Evolutionary conservation across 2,888 invertebrate genomes (phyloP).

Genomic region (Gisinianus flammeolus): DNA sequence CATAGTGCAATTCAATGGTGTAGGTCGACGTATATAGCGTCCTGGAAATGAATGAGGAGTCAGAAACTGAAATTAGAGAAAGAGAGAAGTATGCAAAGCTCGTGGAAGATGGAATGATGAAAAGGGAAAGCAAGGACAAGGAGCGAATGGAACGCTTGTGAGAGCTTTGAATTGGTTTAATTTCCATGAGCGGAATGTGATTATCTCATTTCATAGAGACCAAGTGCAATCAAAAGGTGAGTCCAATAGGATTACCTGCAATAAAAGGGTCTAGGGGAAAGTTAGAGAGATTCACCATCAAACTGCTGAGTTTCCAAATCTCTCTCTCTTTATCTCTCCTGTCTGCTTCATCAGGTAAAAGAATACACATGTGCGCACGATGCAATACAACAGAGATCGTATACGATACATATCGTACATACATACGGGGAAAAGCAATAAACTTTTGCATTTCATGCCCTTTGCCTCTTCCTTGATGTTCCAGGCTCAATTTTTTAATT

Average conservation of each 20-base stretch:
- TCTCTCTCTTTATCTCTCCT: not conserved
- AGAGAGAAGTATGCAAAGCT: constrained; percentile 1
- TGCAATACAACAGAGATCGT: not conserved
- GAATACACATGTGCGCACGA: not conserved
- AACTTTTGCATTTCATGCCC: not conserved
- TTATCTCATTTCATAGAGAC: constrained; percentile 39
- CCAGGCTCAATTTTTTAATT: not conserved
- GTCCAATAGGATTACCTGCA: constrained; percentile 44
- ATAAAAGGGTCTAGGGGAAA: constrained; percentile 14
- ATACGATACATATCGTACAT: not conserved
- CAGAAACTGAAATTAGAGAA: not conserved
- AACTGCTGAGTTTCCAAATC: not conserved
- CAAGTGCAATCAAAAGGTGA: constrained; percentile 38
- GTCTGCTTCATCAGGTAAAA: not conserved
- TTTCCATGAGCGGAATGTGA: constrained; percentile 41
- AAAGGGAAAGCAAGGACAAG: not conserved
- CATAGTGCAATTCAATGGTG: no score
- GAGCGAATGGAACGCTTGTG: not conserved
- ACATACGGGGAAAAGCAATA: not conserved
- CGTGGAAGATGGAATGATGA: constrained; percentile 4
- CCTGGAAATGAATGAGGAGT: not conserved
- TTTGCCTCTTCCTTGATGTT: not conserved
- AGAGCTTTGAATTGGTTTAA: constrained; percentile 28
- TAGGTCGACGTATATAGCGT: not conserved
- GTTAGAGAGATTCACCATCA: not conserved